Evolutionary conservation across 2,888 invertebrate species (phyloP).

Genomic region (Leptinotarsa juncta): DNA sequence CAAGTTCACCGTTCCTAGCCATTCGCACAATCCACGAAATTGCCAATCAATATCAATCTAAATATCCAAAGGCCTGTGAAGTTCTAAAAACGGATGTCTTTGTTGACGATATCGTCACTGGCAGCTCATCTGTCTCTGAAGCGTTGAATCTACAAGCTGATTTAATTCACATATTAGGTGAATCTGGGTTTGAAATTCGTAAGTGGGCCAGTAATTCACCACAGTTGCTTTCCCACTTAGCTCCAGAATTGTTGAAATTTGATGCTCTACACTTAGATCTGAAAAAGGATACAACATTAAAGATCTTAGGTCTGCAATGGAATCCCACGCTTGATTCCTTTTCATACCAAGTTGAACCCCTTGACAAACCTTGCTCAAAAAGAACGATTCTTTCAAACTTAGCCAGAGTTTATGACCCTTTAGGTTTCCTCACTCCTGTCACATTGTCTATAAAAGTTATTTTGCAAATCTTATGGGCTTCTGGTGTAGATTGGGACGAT

Average conservation of each 20-base stretch:
- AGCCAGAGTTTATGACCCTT: too few relatives aligned
- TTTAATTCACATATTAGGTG: background rate
- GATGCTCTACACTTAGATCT: slow-evolving; percentile 7
- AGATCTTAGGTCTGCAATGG: background rate
- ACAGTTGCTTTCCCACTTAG: background rate
- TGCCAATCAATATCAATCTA: background rate
- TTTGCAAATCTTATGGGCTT: too few relatives aligned
- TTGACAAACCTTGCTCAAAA: slow-evolving; percentile 5
- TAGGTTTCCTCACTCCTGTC: slow-evolving; percentile 5
- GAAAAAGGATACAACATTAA: background rate
- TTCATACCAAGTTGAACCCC: background rate
- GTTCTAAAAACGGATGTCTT: background rate
- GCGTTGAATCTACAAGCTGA: background rate
- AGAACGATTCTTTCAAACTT: background rate
- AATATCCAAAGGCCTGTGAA: slow-evolving; percentile 5
- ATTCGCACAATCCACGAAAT: background rate
- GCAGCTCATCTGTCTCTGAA: slow-evolving; percentile 2
- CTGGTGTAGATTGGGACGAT: too few relatives aligned
- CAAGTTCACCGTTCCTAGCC: slow-evolving; percentile 1
- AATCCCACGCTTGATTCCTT: background rate
- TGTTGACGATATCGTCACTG: background rate
- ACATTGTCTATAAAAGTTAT: background rate
- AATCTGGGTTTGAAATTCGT: background rate
- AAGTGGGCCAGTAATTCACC: slow-evolving; percentile 5
- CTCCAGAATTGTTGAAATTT: slow-evolving; percentile 15